Conservation (phyloP, 2,888 invertebrate species). For the Lapara coniferarum region DNA sequence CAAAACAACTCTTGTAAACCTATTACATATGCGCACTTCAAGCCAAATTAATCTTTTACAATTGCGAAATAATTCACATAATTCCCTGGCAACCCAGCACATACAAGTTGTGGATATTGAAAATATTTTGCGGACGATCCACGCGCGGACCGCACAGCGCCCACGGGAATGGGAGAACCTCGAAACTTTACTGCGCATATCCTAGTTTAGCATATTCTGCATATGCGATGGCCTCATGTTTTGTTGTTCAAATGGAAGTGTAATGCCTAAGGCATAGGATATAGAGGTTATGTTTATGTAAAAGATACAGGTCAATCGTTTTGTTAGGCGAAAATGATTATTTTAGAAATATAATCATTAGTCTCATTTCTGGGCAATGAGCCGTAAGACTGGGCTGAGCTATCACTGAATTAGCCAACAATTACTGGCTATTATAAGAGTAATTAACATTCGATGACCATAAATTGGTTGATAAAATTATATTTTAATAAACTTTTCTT, state of each 20-base stretch:
- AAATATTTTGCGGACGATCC: conserved; percentile 66
- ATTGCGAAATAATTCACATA: not conserved
- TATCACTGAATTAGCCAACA: not conserved
- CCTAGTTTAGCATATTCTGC: conserved; percentile 2
- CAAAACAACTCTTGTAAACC: too few relatives aligned
- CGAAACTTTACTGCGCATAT: not conserved
- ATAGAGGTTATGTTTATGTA: too few relatives aligned
- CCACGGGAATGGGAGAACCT: not conserved
- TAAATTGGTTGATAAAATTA: too few relatives aligned
- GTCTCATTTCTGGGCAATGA: too few relatives aligned
- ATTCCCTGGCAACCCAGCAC: conserved; percentile 10
- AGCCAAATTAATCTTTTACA: not conserved
- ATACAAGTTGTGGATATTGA: conserved; percentile 64
- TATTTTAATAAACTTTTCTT: too few relatives aligned
- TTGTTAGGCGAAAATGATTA: too few relatives aligned
- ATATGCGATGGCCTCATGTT: not conserved
- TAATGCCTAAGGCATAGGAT: not conserved
- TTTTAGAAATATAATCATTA: too few relatives aligned
- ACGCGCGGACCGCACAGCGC: conserved; percentile 29
- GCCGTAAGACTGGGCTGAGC: too few relatives aligned
- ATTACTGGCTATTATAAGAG: not conserved
- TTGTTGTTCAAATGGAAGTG: not conserved
- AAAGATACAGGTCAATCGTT: too few relatives aligned
- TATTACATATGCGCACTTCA: not conserved
- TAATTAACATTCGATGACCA: too few relatives aligned